Base-by-base conservation (phyloP, 92 coral and sea anemone genomes). In the Diadumene lineata region DNA sequence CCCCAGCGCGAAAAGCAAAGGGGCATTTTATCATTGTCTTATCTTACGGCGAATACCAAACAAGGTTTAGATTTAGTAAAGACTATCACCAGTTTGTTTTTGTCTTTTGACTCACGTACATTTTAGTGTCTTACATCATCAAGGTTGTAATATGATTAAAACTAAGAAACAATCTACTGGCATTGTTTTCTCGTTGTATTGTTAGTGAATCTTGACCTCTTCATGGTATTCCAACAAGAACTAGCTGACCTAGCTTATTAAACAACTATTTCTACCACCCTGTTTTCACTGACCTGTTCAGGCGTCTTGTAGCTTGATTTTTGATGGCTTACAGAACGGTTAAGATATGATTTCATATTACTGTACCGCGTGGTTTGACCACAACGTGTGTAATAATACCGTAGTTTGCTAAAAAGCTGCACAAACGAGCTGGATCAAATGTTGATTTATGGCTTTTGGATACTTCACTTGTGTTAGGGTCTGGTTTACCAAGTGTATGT, bases 391-490 rank as follows among this genome's bases (percentile, higher is more conserved):
- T 21, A 18, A 17, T 2, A 27, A 32, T 3, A 29, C 22, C 30
- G 31, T 13, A 26, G 43, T 56, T 33, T 56, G 62, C 46, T 72
- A 32, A 70, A 11, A 72, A 72, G 66, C 66, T 72, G 77, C 31
- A n/a, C 57, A 56, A 28, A 34, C 50, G 77, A 72, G 43, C 77
- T 44, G 64, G 77, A 56, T 72, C 56, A 72, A 56, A 61, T 21
- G 18, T 56, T 72, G 77, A 72, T 72, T 72, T 34, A 72, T 72
- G 77, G 77, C 22, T 61, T 70, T 9, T 72, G 77, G 77, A 56
- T 61, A 56, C 77, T 72, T 72, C 9, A 61, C 6, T 61, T 72
- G 66, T 56, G 77, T 65, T 56, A n/a, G n/a, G n/a, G n/a, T n/a
- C n/a, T n/a, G n/a, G n/a, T n/a, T n/a, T n/a, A n/a, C n/a, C 56